phyloP scores from a whole-genome alignment of 2,888 invertebrate species.

The Ypsolopha scabrella region DNA sequence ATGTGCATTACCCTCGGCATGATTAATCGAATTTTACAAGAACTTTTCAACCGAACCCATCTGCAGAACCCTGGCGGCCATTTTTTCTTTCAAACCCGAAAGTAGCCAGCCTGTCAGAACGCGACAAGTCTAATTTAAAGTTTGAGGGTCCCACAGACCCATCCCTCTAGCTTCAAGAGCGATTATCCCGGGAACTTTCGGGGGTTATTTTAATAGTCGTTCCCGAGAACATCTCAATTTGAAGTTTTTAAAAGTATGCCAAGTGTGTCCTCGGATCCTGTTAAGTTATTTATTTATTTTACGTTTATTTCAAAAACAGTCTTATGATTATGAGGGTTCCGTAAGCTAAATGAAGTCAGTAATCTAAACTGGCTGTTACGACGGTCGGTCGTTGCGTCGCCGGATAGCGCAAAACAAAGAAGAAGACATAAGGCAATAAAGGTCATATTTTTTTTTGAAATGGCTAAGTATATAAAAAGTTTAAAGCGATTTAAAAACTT shows the following conservation, averaged over 20 bases:
- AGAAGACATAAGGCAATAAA: no score
- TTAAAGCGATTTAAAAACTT: no score
- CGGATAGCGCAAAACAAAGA: no score
- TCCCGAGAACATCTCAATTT: constrained; percentile 19
- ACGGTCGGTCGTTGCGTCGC: no score
- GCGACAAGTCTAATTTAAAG: constrained; percentile 62
- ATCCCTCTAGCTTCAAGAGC: constrained; percentile 26
- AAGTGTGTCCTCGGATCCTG: constrained; percentile 2
- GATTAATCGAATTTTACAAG: neutral
- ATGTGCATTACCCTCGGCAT: no score
- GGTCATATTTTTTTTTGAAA: no score
- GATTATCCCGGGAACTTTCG: constrained; percentile 44
- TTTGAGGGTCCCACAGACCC: constrained; percentile 41
- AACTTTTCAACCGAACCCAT: neutral
- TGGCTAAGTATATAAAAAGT: no score
- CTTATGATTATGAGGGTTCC: no score
- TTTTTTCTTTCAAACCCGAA: neutral
- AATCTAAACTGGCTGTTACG: no score
- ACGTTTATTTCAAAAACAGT: no score
- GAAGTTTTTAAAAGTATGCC: neutral
- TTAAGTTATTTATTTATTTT: no score
- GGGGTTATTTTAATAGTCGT: constrained; percentile 62
- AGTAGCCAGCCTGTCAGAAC: constrained; percentile 19
- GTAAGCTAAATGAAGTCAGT: no score
- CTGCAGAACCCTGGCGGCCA: neutral